phyloP scores from a whole-genome alignment of 2,797 vertebrate species.

The Odontamblyopus rebecca region DNA sequence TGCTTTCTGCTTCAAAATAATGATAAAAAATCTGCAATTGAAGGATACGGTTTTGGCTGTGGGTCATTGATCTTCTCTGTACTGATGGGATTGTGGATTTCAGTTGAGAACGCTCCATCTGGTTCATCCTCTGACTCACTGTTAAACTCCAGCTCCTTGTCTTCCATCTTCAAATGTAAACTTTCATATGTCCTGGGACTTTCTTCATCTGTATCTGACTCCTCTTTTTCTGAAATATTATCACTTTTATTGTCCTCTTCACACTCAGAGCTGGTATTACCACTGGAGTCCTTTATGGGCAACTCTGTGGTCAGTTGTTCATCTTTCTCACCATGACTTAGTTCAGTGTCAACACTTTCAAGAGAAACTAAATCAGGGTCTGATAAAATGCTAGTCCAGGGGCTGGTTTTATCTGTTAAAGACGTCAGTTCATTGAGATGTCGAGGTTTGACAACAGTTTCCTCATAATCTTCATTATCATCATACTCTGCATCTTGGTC shows the following conservation, averaged over 20 bases:
- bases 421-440: constrained; percentile 89
- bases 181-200: constrained; percentile 12
- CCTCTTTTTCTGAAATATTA: constrained; percentile 22
- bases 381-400: constrained; percentile 91
- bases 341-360: constrained; percentile 48
- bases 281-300: constrained; percentile 10
- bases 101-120: neutral
- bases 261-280: neutral
- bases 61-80: constrained; percentile 16
- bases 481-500: constrained; percentile 31
- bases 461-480: constrained; percentile 86
- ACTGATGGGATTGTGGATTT: constrained; percentile 12
- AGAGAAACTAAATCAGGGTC: constrained; percentile 72
- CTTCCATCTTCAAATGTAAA: constrained; percentile 7
- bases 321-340: constrained; percentile 21
- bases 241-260: constrained; percentile 21
- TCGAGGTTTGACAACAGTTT: constrained; percentile 84
- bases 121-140: constrained; percentile 13
- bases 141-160: neutral
- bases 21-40: neutral
- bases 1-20: neutral
- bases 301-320: neutral
- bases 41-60: constrained; percentile 74
- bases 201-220: constrained; percentile 38
- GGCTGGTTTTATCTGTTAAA: constrained; percentile 88